Evolutionary conservation across 2,888 invertebrate species (phyloP).

Genomic region (Pecten maximus): DNA sequence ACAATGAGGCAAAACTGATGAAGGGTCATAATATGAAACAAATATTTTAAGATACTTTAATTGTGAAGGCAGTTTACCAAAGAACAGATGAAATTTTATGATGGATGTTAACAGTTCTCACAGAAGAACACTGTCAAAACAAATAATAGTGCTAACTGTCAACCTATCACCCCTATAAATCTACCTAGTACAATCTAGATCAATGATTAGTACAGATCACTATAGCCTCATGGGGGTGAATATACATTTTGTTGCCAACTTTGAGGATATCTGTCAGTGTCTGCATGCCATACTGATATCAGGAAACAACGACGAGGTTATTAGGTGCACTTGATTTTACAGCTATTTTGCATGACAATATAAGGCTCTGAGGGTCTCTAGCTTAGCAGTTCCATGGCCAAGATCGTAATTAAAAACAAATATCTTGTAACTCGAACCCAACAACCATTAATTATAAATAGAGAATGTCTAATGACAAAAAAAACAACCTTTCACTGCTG

Average conservation of each 20-base stretch:
- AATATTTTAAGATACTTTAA: background rate
- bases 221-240: background rate
- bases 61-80: background rate
- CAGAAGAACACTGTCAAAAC: background rate
- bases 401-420: background rate
- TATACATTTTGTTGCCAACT: background rate
- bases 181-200: background rate
- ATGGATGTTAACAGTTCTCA: no score
- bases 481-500: background rate
- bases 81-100: background rate
- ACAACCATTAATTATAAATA: background rate
- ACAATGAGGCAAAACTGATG: background rate
- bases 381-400: background rate
- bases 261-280: background rate
- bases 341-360: conserved; percentile 9
- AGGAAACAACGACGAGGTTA: background rate
- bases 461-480: background rate
- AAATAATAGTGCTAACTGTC: background rate
- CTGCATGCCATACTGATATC: conserved; percentile 5
- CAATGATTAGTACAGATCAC: background rate
- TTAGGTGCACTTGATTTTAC: conserved; percentile 18
- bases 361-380: background rate
- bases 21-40: background rate
- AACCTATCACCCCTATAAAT: background rate
- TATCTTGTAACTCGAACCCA: background rate